phyloP scores from a whole-genome alignment of 2,888 invertebrate genomes.

The Folsomia manolachei region DNA sequence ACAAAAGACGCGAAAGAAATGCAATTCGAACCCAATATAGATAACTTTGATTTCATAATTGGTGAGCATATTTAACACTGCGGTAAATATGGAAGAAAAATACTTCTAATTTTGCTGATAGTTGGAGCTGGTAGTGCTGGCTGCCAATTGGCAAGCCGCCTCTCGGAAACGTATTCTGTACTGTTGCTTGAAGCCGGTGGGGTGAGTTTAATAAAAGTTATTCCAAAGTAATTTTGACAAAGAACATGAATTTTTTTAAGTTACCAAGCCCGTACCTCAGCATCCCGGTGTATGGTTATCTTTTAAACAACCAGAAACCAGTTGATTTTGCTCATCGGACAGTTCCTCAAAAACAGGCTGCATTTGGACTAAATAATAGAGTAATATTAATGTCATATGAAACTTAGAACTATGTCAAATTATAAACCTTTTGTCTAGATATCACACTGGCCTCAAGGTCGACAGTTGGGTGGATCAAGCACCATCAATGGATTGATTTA shows the following conservation, averaged over 20 bases:
- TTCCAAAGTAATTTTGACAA: no score
- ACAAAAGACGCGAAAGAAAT: not conserved
- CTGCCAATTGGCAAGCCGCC: conserved; percentile 62
- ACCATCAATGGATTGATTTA: conserved; percentile 27
- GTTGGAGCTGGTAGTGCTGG: conserved; percentile 55
- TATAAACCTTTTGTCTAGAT: conserved; percentile 14
- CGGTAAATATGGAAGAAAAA: not conserved
- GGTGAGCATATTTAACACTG: conserved; percentile 14
- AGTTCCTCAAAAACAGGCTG: conserved; percentile 64
- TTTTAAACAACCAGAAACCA: conserved; percentile 62
- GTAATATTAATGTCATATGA: conserved; percentile 52
- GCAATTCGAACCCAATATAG: not conserved
- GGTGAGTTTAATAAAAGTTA: no score
- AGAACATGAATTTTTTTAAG: no score
- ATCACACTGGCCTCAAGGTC: conserved; percentile 25
- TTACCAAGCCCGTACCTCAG: conserved; percentile 53
- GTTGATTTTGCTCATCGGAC: conserved; percentile 72
- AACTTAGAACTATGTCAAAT: not conserved
- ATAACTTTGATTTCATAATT: conserved; percentile 22
- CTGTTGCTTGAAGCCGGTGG: conserved; percentile 61
- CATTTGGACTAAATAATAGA: conserved; percentile 60
- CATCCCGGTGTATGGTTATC: conserved; percentile 53
- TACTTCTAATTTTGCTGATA: no score
- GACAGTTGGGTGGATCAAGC: conserved; percentile 25
- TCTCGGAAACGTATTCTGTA: conserved; percentile 57